phyloP scores from a whole-genome alignment of 1,140 invertebrate genomes.

The Samia ricini region DNA sequence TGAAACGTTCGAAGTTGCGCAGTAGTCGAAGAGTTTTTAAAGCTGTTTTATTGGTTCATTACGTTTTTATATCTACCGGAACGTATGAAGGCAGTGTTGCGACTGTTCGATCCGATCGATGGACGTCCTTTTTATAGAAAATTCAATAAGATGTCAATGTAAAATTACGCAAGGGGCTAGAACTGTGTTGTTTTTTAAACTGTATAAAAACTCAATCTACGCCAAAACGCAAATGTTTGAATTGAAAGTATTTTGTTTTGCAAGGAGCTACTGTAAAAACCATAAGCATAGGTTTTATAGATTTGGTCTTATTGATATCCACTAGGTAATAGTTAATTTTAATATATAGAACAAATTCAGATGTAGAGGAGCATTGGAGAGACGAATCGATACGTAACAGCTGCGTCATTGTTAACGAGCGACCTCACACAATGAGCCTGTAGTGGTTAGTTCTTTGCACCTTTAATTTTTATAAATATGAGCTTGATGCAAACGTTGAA shows the following conservation, averaged over 20 bases:
- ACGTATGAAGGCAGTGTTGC: conserved; percentile 15
- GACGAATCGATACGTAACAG: conserved; percentile 40
- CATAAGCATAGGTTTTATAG: too few relatives aligned
- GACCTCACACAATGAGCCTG: conserved; percentile 15
- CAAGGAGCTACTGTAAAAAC: too few relatives aligned
- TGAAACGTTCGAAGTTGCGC: neutral
- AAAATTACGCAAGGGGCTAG: neutral
- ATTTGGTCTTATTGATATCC: too few relatives aligned
- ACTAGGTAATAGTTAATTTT: too few relatives aligned
- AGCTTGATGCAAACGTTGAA: neutral
- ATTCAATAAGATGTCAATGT: neutral
- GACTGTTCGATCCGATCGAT: conserved; percentile 21
- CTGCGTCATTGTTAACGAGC: conserved; percentile 36
- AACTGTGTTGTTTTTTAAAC: neutral
- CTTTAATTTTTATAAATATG: conserved; percentile 10
- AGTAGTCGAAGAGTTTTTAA: neutral
- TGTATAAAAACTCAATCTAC: neutral
- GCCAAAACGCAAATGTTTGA: too few relatives aligned
- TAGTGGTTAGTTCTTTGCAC: conserved; percentile 43
- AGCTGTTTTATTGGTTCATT: conserved; percentile 30
- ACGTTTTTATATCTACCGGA: conserved; percentile 30
- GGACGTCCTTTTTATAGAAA: conserved; percentile 16
- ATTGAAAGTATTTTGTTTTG: too few relatives aligned
- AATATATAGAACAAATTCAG: neutral
- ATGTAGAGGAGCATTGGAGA: neutral